Evolutionary conservation across 2,888 invertebrate species (phyloP), one percentile per base, ranked within the genome.

Genomic region (Ophonus ardosiacus): DNA sequence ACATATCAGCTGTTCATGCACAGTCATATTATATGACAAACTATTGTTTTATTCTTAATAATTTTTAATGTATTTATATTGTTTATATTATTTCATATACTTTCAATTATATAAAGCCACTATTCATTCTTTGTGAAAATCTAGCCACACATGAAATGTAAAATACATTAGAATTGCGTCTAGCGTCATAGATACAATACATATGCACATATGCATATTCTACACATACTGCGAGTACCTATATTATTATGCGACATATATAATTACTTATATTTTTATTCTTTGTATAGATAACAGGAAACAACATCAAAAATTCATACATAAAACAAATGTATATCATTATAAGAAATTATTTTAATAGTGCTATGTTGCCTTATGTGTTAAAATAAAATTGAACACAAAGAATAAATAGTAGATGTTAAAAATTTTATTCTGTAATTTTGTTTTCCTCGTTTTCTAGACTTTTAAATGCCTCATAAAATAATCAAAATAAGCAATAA

Each of bases 241-340:
- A 40, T 81, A 81, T 81, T 81, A 81, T 81, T 81, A 81, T 43
- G 43, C 13, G 21, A 40, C 81, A 65, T 65, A 81, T 68, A 21
- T 81, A 81, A 81, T 81, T 81, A 81, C 65, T 65, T 63, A 21
- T 56, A 51, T 56, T 81, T 68, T 68, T 68, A 24, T 38, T 68
- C 68, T 81, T 63, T 1, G 80, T 81, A 31, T 68, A 81, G 81
- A 81, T 81, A 63, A 51, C 81, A 81, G 81, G 81, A 81, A 81
- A 68, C 51, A 18, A 31, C 65, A 81, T 81, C 81, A 81, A 81
- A 81, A 81, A 81, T 81, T 81, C 65, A 81, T 81, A 51, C 65
- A 43, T 65, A 51, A 81, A 81, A 81, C 51, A 65, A 81, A 63
- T 81, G 40, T 65, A 57, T 79, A 57, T 79, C 79, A 79, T 76